phyloP scores from a whole-genome alignment of 2,888 invertebrate species.

The Perdita meconis region DNA sequence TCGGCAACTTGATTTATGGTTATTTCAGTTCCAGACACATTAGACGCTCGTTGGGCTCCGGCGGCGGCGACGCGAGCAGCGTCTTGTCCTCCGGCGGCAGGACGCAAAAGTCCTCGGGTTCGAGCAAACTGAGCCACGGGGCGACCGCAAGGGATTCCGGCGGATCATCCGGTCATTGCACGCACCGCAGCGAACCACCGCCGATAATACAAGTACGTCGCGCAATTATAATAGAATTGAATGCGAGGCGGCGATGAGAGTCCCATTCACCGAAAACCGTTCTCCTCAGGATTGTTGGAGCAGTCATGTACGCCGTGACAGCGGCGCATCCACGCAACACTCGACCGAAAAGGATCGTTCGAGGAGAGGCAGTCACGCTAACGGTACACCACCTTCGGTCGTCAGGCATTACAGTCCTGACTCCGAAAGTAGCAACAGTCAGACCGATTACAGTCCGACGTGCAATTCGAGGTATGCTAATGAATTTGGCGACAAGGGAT shows the following conservation, averaged over 20 bases:
- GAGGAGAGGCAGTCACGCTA: slow-evolving; percentile 78
- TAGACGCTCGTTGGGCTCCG: slow-evolving; percentile 82
- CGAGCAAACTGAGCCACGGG: slow-evolving; percentile 83
- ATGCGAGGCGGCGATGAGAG: background rate
- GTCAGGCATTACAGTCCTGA: slow-evolving; percentile 80
- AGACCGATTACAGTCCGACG: slow-evolving; percentile 82
- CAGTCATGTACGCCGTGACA: slow-evolving; percentile 87
- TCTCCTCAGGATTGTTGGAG: slow-evolving; percentile 80
- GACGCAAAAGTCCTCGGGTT: slow-evolving; percentile 86
- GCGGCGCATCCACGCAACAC: slow-evolving; percentile 92
- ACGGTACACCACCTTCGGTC: slow-evolving; percentile 78
- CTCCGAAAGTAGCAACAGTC: slow-evolving; percentile 81
- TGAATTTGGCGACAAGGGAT: background rate
- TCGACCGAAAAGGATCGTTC: slow-evolving; percentile 82
- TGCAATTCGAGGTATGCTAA: slow-evolving; percentile 80
- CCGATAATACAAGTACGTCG: slow-evolving; percentile 80
- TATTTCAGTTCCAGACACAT: slow-evolving; percentile 79
- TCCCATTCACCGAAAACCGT: slow-evolving; percentile 17
- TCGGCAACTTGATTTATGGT: background rate
- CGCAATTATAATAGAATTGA: background rate
- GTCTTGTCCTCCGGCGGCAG: slow-evolving; percentile 84
- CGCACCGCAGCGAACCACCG: slow-evolving; percentile 92
- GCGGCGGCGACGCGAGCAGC: slow-evolving; percentile 82
- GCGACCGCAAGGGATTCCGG: slow-evolving; percentile 89
- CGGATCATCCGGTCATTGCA: slow-evolving; percentile 93